Evolutionary conservation across 1,140 invertebrate genomes (phyloP), one percentile per base, ranked within the genome.

Genomic region (Holotrichia oblita): DNA sequence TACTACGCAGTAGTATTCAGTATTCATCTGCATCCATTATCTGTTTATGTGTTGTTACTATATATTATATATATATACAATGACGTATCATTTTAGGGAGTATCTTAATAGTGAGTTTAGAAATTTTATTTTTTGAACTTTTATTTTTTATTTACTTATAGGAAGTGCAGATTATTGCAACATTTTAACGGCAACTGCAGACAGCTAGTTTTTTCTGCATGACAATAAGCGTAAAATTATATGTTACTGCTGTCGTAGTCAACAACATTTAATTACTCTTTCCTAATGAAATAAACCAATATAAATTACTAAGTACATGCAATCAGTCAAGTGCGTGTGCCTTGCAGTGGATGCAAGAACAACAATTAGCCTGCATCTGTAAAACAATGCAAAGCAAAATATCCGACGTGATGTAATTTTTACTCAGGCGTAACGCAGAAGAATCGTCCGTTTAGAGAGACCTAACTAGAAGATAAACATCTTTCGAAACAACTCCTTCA

Each of bases 401-500:
- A 22, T 69, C 61, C 61, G 61, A 69, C 61, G 22, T 69, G 61
- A 69, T 69, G 61, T 69, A 69, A 69, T 69, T 69, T 69, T 69
- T 69, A 69, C 61, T 69, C 61, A 69, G 12, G 61, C 61, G 22
- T 24, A 69, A 69, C 61, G 61, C 12, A 69, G 61, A 69, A 69
- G 61, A 69, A 69, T 69, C 61, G 61, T 69, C 61, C 61, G 61
- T 69, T 69, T 69, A 69, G 27, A 69, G 61, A 48, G 44, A 48
- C 44, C 44, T 17, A 17, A 17, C 44, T 10, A 10, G 44, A 48
- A 48, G 61, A 69, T 69, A 69, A 55, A 69, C 61, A 69, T 69
- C 61, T 69, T 69, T 69, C 61, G 61, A 69, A 69, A 69, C 61
- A 69, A 27, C 61, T 69, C 61, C 61, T 69, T 69, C 61, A 69